Conservation (phyloP, 2,113 vertebrate species). For the Micromys minutus region DNA sequence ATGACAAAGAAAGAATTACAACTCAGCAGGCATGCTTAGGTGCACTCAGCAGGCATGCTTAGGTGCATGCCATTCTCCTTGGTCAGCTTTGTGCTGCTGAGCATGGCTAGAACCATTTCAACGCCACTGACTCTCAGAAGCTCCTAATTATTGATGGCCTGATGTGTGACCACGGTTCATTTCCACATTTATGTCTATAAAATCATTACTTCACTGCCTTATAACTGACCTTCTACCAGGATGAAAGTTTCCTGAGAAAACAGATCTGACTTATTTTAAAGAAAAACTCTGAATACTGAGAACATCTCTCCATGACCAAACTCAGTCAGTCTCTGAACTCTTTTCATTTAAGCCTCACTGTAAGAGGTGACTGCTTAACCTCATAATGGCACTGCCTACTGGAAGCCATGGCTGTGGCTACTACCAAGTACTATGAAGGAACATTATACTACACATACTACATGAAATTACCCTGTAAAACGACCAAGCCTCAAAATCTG, state of each 20-base stretch:
- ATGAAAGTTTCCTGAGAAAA: conserved; percentile 26
- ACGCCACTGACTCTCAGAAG: not conserved
- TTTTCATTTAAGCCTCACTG: not conserved
- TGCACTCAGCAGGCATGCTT: too few relatives aligned
- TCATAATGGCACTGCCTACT: not conserved
- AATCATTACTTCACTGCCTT: conserved; percentile 26
- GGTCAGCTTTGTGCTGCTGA: not conserved
- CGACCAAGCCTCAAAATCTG: not conserved
- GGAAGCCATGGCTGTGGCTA: not conserved
- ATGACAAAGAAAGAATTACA: not conserved
- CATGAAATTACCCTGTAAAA: not conserved
- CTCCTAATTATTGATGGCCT: too few relatives aligned
- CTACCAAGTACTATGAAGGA: not conserved
- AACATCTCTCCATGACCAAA: not conserved
- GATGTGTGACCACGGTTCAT: not conserved
- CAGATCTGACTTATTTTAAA: not conserved
- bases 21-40: not conserved
- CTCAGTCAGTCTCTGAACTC: not conserved
- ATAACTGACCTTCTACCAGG: not conserved
- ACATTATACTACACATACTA: not conserved
- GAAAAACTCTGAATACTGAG: not conserved
- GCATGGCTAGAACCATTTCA: conserved; percentile 21
- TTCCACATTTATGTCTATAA: not conserved
- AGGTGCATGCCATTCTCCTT: not conserved
- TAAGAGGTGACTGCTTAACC: not conserved